Evolutionary conservation across 2,888 invertebrate genomes (phyloP).

Genomic region (Dusona sp.): DNA sequence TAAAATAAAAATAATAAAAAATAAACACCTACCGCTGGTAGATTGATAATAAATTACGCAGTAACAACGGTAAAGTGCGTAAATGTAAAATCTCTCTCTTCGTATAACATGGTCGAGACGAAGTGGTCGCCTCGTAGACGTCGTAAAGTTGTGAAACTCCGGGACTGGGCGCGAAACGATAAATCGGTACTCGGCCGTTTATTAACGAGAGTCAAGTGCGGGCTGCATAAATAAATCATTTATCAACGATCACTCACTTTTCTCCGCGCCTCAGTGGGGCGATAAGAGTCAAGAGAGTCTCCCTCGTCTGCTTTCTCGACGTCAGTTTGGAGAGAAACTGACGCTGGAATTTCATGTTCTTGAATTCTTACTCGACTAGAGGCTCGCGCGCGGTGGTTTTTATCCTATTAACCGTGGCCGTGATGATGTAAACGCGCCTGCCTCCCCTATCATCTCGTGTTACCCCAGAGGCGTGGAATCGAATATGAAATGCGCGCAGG

Average conservation of each 20-base stretch:
- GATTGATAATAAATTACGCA: constrained; percentile 41
- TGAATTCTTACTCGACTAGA: neutral
- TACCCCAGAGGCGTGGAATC: constrained; percentile 20
- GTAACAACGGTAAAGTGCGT: constrained; percentile 55
- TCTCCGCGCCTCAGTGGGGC: constrained; percentile 39
- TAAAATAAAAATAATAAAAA: neutral
- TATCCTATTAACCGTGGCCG: constrained; percentile 5
- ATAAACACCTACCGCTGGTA: neutral
- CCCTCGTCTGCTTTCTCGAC: neutral
- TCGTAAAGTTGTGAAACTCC: constrained; percentile 54
- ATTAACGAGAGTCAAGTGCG: constrained; percentile 76
- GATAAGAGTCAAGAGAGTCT: neutral
- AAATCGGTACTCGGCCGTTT: constrained; percentile 69
- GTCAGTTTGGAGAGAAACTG: neutral
- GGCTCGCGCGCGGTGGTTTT: neutral
- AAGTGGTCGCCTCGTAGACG: constrained; percentile 21
- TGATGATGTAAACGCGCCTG: constrained; percentile 60
- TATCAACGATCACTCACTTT: constrained; percentile 72
- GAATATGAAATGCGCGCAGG: constrained; percentile 4
- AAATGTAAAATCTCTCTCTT: constrained; percentile 45
- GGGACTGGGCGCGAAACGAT: constrained; percentile 67
- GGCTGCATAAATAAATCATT: constrained; percentile 77
- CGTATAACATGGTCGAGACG: constrained; percentile 9
- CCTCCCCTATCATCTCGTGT: constrained; percentile 7
- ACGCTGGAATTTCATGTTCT: neutral